These are phyloP conservation scores for Dendropsophus ebraccatus DNA, from an alignment of 2,113 vertebrate species.

Conservation along the genomic window DNA sequence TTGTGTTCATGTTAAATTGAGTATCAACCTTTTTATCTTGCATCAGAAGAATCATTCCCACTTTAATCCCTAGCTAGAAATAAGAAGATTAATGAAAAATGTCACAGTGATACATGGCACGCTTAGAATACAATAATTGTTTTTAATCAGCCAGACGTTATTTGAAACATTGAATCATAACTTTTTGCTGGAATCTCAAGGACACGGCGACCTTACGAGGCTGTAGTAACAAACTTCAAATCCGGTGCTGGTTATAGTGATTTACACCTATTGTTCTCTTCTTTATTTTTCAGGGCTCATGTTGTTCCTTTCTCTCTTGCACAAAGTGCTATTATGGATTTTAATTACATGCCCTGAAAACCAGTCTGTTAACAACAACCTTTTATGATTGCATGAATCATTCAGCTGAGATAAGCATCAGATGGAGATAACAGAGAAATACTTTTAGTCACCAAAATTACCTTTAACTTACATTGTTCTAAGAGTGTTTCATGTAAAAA, in stretches of 20 bases:
- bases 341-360: slow-evolving; percentile 60
- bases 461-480: slow-evolving; percentile 37
- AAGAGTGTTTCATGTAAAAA: slow-evolving; percentile 33
- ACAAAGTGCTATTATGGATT: slow-evolving; percentile 43
- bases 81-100: slow-evolving; percentile 63
- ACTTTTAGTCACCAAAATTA: slow-evolving; percentile 45
- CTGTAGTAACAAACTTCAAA: slow-evolving; percentile 36
- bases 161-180: slow-evolving; percentile 63
- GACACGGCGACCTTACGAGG: slow-evolving; percentile 58
- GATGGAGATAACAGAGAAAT: slow-evolving; percentile 39
- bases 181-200: slow-evolving; percentile 60
- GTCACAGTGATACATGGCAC: slow-evolving; percentile 60
- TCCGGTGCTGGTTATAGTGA: slow-evolving; percentile 44
- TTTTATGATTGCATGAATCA: slow-evolving; percentile 53
- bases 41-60: slow-evolving; percentile 61
- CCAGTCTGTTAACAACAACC: slow-evolving; percentile 37
- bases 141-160: slow-evolving; percentile 65
- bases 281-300: slow-evolving; percentile 24
- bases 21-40: slow-evolving; percentile 57
- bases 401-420: slow-evolving; percentile 54
- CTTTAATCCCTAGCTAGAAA: slow-evolving; percentile 64
- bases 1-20: slow-evolving; percentile 61
- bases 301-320: slow-evolving; percentile 40
- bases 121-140: slow-evolving; percentile 64
- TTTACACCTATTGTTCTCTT: slow-evolving; percentile 46